Percentiles rank a stretch among this genome's conserved stretches.
Conservation (phyloP, 35 echinoderm and acorn worm genomes). For the Eucidaris tribuloides region DNA sequence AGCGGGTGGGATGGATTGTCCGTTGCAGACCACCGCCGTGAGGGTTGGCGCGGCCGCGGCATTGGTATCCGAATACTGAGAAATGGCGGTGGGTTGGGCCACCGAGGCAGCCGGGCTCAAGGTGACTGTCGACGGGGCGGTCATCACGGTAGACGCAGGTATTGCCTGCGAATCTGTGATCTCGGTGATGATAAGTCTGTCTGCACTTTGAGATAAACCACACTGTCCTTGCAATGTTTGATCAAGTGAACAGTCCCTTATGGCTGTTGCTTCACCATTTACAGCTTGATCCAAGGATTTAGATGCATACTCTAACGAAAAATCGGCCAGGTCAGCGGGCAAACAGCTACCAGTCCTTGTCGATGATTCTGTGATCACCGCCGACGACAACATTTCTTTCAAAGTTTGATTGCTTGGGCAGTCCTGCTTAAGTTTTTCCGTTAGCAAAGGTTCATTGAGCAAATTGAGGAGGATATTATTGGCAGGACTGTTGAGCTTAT, state of each 20-base stretch:
- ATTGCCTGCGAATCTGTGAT: too few relatives aligned
- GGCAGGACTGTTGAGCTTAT: slow-evolving; percentile 11
- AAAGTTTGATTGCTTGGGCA: slow-evolving; percentile 3
- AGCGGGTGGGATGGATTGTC: slow-evolving; percentile 22
- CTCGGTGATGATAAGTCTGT: too few relatives aligned
- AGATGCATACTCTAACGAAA: slow-evolving; percentile 71
- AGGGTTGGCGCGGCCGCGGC: neutral
- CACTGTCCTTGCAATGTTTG: too few relatives aligned
- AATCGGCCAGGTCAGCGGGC: slow-evolving; percentile 85
- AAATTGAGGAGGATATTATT: slow-evolving; percentile 20
- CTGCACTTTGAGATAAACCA: too few relatives aligned
- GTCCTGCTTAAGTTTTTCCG: neutral
- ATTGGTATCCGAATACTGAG: neutral
- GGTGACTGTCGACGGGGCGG: too few relatives aligned
- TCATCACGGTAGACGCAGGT: too few relatives aligned
- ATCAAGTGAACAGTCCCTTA: too few relatives aligned
- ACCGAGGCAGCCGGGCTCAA: neutral
- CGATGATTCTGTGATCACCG: neutral
- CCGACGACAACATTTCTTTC: slow-evolving; percentile 3
- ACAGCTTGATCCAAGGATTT: too few relatives aligned
- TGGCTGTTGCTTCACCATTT: too few relatives aligned
- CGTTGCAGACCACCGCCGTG: slow-evolving; percentile 1
- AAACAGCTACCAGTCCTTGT: slow-evolving; percentile 26
- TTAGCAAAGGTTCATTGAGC: slow-evolving; percentile 8
- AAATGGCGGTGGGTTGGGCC: slow-evolving; percentile 29